A percentile compares a stretch with the other conserved stretches of the same genome.
These are phyloP conservation scores for Rachycentron canadum DNA, from an alignment of 2,797 vertebrate species.

Conservation along the genomic window DNA sequence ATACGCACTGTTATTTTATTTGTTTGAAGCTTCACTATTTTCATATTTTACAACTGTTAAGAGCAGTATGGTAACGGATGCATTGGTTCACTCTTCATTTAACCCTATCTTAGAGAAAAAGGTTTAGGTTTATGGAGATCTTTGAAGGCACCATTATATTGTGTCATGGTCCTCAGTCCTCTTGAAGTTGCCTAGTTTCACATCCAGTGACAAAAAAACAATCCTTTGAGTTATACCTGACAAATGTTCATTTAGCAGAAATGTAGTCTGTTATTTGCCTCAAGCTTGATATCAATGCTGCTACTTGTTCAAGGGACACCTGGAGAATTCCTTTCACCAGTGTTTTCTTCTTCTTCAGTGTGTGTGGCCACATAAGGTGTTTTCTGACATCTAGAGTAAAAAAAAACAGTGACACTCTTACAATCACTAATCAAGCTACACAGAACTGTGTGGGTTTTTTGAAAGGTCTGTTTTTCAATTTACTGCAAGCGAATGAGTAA, in stretches of 20 bases:
- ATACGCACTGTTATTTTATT: not conserved
- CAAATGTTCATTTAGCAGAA: not conserved
- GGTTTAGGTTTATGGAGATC: not conserved
- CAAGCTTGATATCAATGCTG: not conserved
- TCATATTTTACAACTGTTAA: not conserved
- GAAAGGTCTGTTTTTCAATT: not conserved
- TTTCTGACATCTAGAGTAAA: constrained; percentile 64
- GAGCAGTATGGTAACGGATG: not conserved
- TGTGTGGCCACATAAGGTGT: constrained; percentile 24
- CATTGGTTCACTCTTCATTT: not conserved
- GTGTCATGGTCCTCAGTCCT: no score
- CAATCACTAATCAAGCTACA: not conserved
- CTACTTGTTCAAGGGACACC: not conserved
- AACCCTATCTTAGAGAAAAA: not conserved
- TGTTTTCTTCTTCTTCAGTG: constrained; percentile 36
- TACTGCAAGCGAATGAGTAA: not conserved
- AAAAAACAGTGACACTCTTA: not conserved
- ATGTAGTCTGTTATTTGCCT: not conserved
- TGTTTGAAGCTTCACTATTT: not conserved
- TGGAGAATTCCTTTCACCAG: constrained; percentile 4
- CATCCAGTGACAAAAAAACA: not conserved
- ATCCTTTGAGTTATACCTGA: not conserved
- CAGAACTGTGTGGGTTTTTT: not conserved
- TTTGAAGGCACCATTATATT: not conserved
- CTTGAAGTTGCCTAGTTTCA: constrained; percentile 11